Base-by-base conservation (phyloP, 2,888 invertebrate species). In the Lepas anatifera region DNA sequence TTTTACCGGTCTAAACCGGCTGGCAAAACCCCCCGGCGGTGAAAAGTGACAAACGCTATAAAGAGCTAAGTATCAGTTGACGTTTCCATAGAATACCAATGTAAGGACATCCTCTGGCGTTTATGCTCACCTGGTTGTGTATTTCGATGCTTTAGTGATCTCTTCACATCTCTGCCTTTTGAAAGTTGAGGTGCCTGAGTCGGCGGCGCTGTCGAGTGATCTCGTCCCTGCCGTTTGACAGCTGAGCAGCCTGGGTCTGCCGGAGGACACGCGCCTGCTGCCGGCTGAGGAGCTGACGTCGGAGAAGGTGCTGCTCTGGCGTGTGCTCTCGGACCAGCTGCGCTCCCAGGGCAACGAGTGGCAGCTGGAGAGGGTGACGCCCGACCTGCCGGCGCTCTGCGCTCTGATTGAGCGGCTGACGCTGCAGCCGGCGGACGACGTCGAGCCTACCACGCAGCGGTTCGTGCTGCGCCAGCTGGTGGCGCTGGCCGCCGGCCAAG, bases 311-410 rank as follows among this genome's bases (percentile, higher is more conserved):
- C 79, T 87, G 52, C 87, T 85, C 75, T 89, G 89, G 89, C 81
- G 84, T 66, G 83, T 83, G 74, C 79, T 87, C 37, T 81, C 85
- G 63, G 80, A 84, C 72, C 82, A 84, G 78, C 76, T 86, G 6
- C 77, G 77, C 67, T 77, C 79, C 58, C n/a, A n/a, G 27, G 79
- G 78, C 69, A 81, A 81, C 22, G 83, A 83, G 22, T 86, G 86
- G 32, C 83, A 85, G 0, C 73, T 81, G 69, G 81, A 81, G 41
- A 77, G 75, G 68, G 75, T 89, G 69, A 76, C 88, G 66, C 93
- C 93, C 0, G 90, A 90, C 76, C 78, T 90, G 69, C 85, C 88
- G 1, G 83, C 84, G 32, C 88, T 91, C 74, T 89, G 88, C 74
- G 82, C 83, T 37, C 92, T 91, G 78, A 85, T 92, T n/a, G n/a